Percentiles rank a stretch among this genome's conserved stretches.
Evolutionary conservation across 2,888 invertebrate species (phyloP).

Genomic region (Agonopterix heracliana): DNA sequence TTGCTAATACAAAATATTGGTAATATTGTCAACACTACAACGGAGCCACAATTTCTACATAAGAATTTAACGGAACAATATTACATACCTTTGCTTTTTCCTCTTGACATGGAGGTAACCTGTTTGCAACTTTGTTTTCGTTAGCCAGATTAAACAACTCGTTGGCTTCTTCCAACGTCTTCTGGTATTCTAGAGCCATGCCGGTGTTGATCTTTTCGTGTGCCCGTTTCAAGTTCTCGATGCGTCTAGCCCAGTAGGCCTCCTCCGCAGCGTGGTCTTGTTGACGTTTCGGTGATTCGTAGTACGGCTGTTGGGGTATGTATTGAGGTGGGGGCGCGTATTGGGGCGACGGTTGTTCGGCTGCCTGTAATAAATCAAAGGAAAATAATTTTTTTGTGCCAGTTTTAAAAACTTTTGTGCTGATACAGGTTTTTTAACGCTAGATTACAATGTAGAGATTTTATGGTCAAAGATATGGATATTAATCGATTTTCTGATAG

Average conservation of each 20-base stretch:
- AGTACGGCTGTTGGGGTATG: constrained; percentile 30
- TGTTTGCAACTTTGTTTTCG: constrained; percentile 47
- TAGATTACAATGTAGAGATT: too few relatives aligned
- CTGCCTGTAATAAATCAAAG: constrained; percentile 41
- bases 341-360: constrained; percentile 34
- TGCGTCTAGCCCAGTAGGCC: constrained; percentile 63
- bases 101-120: constrained; percentile 62
- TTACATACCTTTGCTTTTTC: constrained; percentile 63
- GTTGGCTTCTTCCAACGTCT: constrained; percentile 62
- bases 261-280: constrained; percentile 57
- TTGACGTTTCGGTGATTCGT: constrained; percentile 32
- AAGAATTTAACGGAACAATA: background rate
- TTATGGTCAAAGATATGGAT: too few relatives aligned
- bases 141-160: constrained; percentile 52
- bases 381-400: background rate
- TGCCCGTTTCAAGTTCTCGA: constrained; percentile 57
- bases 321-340: constrained; percentile 18
- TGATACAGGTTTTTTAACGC: too few relatives aligned
- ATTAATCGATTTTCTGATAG: too few relatives aligned
- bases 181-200: constrained; percentile 63
- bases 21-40: too few relatives aligned
- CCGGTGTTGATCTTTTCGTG: constrained; percentile 61
- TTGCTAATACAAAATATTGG: too few relatives aligned
- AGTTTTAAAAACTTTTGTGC: too few relatives aligned
- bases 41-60: too few relatives aligned